Percentiles rank a stretch among this genome's conserved stretches.
Conservation (phyloP, 2,888 invertebrate species). For the Pedicia rivosa region DNA sequence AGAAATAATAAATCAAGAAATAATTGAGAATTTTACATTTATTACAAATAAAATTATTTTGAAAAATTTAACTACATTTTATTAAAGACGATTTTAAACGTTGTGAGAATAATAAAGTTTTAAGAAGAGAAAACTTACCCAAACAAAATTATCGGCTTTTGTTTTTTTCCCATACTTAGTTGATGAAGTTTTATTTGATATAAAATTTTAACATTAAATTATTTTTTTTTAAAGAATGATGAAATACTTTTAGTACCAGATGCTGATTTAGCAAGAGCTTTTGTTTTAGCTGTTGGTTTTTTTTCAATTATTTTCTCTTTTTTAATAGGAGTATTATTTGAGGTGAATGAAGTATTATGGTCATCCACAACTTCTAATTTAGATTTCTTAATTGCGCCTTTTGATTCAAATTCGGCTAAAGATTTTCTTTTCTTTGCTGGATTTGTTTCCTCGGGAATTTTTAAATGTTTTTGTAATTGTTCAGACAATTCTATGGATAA, state of each 20-base stretch:
- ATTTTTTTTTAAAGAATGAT: slow-evolving; percentile 53
- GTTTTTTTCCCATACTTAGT: too few species aligned
- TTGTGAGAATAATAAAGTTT: too few species aligned
- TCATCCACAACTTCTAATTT: slow-evolving; percentile 17
- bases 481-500: slow-evolving; percentile 49
- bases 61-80: too few species aligned
- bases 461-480: slow-evolving; percentile 44
- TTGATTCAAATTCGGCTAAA: slow-evolving; percentile 22
- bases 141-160: too few species aligned
- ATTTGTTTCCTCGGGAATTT: slow-evolving; percentile 31
- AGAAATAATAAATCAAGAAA: too few species aligned
- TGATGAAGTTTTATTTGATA: too few species aligned
- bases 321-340: not conserved
- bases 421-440: slow-evolving; percentile 37
- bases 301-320: slow-evolving; percentile 30
- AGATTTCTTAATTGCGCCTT: slow-evolving; percentile 27
- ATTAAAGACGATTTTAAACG: too few species aligned
- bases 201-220: too few species aligned
- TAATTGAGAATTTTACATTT: too few species aligned
- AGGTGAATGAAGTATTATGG: too few species aligned
- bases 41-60: too few species aligned
- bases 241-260: slow-evolving; percentile 64
- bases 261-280: slow-evolving; percentile 60
- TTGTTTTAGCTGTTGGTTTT: slow-evolving; percentile 49
- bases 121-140: too few species aligned